Evolutionary conservation across 2,113 vertebrate genomes (phyloP).

Genomic region (Channa argus): DNA sequence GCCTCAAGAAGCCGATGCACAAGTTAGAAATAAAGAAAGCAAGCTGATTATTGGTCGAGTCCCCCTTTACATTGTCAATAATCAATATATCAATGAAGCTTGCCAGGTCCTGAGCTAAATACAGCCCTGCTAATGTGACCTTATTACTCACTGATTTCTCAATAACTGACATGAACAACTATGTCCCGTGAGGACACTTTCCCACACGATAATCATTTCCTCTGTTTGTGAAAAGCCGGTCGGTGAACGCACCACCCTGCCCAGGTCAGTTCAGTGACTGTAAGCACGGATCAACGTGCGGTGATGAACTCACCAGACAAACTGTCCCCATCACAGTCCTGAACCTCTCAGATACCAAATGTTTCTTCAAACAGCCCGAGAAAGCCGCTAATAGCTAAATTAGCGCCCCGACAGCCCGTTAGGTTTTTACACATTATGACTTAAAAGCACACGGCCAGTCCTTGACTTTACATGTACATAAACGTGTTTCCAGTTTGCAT

Average conservation of each 20-base stretch:
- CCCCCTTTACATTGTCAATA: not conserved
- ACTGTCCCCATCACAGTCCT: too few species aligned
- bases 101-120: not conserved
- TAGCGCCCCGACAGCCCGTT: slow-evolving; percentile 1
- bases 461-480: not conserved
- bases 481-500: not conserved
- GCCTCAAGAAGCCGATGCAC: too few species aligned
- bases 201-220: not conserved
- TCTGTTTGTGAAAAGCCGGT: too few species aligned
- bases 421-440: not conserved
- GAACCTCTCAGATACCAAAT: too few species aligned
- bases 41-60: too few species aligned
- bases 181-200: not conserved
- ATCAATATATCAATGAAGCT: not conserved
- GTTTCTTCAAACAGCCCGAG: too few species aligned
- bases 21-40: too few species aligned
- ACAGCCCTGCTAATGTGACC: not conserved
- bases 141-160: slow-evolving; percentile 13
- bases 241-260: not conserved
- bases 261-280: not conserved
- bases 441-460: not conserved
- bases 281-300: not conserved
- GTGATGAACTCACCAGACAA: not conserved
- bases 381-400: slow-evolving; percentile 22
- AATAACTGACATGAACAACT: slow-evolving; percentile 26